Percentiles rank a stretch among this genome's conserved stretches.
phyloP scores from a whole-genome alignment of 2,888 invertebrate species.

The Drosophila anceps region DNA sequence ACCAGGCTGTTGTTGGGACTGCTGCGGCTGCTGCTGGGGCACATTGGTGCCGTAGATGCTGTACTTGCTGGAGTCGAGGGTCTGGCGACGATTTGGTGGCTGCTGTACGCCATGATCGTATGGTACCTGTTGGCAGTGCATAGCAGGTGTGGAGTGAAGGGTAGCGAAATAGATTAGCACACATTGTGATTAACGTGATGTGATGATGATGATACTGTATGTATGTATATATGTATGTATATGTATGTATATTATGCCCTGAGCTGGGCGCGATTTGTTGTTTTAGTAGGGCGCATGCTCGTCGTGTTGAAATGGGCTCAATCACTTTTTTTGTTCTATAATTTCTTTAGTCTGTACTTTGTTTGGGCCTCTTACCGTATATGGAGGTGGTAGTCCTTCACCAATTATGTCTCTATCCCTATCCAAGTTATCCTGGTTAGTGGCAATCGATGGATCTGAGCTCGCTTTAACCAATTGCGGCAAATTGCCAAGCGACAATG shows the following conservation, averaged over 20 bases:
- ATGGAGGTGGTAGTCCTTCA: conserved; percentile 92
- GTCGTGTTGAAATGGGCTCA: conserved; percentile 22
- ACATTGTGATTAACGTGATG: conserved; percentile 28
- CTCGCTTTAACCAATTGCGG: conserved; percentile 92
- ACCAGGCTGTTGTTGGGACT: conserved; percentile 75
- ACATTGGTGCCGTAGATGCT: conserved; percentile 80
- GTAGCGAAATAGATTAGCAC: conserved; percentile 66
- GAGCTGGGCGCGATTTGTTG: conserved; percentile 28
- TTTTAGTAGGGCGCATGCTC: conserved; percentile 65
- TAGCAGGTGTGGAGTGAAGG: conserved; percentile 44
- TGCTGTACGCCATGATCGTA: conserved; percentile 83
- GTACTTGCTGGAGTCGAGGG: conserved; percentile 83
- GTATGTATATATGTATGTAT: neutral
- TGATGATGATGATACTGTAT: neutral
- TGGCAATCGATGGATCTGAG: conserved; percentile 97
- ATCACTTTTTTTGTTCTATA: neutral
- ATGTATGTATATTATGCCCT: conserved; percentile 16
- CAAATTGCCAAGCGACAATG: conserved; percentile 87
- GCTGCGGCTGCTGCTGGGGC: conserved; percentile 41
- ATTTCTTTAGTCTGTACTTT: conserved; percentile 3
- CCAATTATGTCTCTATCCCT: conserved; percentile 88
- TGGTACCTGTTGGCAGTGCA: conserved; percentile 80
- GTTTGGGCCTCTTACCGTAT: conserved; percentile 89
- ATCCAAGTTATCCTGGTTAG: conserved; percentile 94
- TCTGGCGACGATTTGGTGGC: conserved; percentile 83